A percentile compares a stretch with the other conserved stretches of the same genome.
These are phyloP conservation scores for Lota lota DNA, from an alignment of 2,113 vertebrate genomes.

Conservation along the genomic window DNA sequence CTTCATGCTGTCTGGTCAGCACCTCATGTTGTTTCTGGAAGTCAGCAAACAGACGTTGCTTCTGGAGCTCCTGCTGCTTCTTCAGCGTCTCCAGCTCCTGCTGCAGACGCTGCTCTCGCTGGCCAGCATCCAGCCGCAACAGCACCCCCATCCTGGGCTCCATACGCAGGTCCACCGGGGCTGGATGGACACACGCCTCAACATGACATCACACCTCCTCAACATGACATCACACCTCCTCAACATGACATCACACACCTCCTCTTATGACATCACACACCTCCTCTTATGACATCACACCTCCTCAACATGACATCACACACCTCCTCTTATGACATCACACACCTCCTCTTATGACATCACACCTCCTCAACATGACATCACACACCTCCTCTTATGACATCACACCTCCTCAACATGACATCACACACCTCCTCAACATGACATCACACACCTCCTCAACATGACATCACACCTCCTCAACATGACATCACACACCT, in stretches of 20 bases:
- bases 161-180: conserved; percentile 81
- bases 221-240: background rate
- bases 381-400: background rate
- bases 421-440: background rate
- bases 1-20: conserved; percentile 95
- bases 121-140: conserved; percentile 68
- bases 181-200: conserved; percentile 42
- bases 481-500: background rate
- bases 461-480: background rate
- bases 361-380: background rate
- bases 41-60: conserved; percentile 68
- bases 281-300: background rate
- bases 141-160: conserved; percentile 64
- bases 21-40: conserved; percentile 95
- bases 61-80: conserved; percentile 75
- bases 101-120: background rate
- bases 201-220: background rate
- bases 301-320: background rate
- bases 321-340: background rate
- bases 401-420: background rate
- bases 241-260: background rate
- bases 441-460: background rate
- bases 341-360: background rate
- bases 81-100: background rate
- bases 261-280: background rate